Evolutionary conservation across 2,888 invertebrate genomes (phyloP), one percentile per base, ranked within the genome.

Genomic region (Steinernema scapterisci): DNA sequence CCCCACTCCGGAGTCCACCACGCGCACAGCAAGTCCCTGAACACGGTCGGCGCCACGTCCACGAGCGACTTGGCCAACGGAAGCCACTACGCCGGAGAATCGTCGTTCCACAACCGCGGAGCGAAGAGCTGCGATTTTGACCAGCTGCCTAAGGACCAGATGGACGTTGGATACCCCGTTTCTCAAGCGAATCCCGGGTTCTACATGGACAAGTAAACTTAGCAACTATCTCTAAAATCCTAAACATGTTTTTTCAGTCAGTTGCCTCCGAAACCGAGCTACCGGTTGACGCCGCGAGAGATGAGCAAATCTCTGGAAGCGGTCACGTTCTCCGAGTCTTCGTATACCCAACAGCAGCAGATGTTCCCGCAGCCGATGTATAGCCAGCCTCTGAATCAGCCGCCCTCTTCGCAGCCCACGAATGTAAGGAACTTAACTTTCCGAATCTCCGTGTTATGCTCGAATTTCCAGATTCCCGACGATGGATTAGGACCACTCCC

Each of bases 71-170:
- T 63, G 63, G 38, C 31, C 11, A 38, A 38, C 31, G 31, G 63
- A 11, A 27, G 31, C 9, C 16, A 25, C 31, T 21, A 16, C 38
- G 31, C 38, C 5, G 16, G 16, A 1, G 63, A 31, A 25, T 7
- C 63, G 16, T 31, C 63, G 25, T 63, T 9, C n/a, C 63, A 63
- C 31, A 63, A 27, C 21, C 73, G 82, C 25, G 56, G 48, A 9
- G 79, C 76, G 21, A 80, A 80, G 27, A 77, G 77, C 23, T 77
- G 81, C 52, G 80, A 80, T 48, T 82, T 80, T 63, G 82, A 81
- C 38, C 63, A 63, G 63, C 16, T 63, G 31, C 63, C 27, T 1
- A 25, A 63, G 31, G 63, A 21, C 63, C 48, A 16, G 48, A 48
- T 48, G 48, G 63, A 25, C 63, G 63, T 25, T 1, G 16, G 16